Conservation (phyloP, 2,888 invertebrate species). For the Trachelus iudaicus region DNA sequence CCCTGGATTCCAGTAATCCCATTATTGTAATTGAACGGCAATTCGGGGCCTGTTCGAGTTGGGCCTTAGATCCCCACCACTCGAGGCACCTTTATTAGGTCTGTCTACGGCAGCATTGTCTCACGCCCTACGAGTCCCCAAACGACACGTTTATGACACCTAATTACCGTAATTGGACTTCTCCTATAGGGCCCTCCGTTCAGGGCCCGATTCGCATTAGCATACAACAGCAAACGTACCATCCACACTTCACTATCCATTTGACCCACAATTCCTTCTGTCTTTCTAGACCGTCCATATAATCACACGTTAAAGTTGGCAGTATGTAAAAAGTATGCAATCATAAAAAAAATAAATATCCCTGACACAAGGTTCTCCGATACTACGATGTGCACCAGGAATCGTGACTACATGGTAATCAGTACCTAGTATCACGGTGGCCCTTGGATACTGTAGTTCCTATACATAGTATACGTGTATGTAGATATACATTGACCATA, state of each 20-base stretch:
- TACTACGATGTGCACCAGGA: too few relatives aligned
- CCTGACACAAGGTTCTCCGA: too few relatives aligned
- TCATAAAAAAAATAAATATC: too few relatives aligned
- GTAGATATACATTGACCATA: too few relatives aligned
- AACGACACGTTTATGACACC: constrained; percentile 39
- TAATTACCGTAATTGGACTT: constrained; percentile 44
- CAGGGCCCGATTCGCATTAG: not conserved
- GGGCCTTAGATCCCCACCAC: not conserved
- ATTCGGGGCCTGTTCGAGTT: constrained; percentile 28
- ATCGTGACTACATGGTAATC: too few relatives aligned
- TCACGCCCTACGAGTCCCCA: constrained; percentile 19
- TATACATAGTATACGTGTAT: too few relatives aligned
- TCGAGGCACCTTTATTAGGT: not conserved
- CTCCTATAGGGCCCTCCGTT: constrained; percentile 22
- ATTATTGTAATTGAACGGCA: constrained; percentile 41
- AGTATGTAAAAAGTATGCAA: not conserved
- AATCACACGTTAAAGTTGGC: not conserved
- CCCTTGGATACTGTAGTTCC: too few relatives aligned
- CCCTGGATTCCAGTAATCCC: constrained; percentile 38
- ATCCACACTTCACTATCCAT: not conserved
- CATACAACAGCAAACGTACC: not conserved
- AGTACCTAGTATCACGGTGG: too few relatives aligned
- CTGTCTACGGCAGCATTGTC: constrained; percentile 17
- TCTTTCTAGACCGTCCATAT: too few relatives aligned
- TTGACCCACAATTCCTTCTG: not conserved